Base-by-base conservation (phyloP, 2,113 vertebrate genomes). In the Lagopus leucura region DNA sequence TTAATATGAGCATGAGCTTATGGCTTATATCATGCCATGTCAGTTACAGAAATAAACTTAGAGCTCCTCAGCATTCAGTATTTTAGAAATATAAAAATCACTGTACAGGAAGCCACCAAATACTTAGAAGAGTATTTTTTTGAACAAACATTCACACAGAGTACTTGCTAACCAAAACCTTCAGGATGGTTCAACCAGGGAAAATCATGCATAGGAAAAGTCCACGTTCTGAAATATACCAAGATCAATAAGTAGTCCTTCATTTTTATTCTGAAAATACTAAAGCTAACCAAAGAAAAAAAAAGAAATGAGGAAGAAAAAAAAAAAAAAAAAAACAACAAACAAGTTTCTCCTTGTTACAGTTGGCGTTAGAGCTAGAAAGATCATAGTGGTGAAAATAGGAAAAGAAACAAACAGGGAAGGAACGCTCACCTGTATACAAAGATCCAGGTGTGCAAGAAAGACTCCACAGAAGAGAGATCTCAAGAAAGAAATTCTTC, bases 1-100 rank as follows among this genome's bases (percentile, higher is more conserved):
- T 93, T 77, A 79, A 52, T 72, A 61, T 61, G 61, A 92, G 89
- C 92, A 86, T 70, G 47, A 45, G n/a, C 80, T 79, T 91, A 61
- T 70, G 58, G 77, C 73, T 88, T 86, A 43, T 78, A 71, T 58
- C 1, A 3, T 34, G 22, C 43, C 71, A 75, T 90, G 65, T 88
- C 78, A 82, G 38, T 48, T 58, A 60, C 28, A 80, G 77, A 79
- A 52, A 50, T 75, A 76, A 69, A 87, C 65, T 45, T 67, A 65
- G 92, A 86, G 48, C 42, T 43, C 43, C 93, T 93, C 77, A 63
- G 43, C 86, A 94, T 66, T 90, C 36, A 57, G 27, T 40, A 10
- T 75, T 84, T 82, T 38, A 90, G 50, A 42, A 90, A 47, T 90
- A 5, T 24, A 66, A 18, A 13, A 82, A 17, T 11, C 20, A 28